These are phyloP conservation scores for Caenorhabditis imperialis DNA, from an alignment of 2,888 invertebrate genomes.

Conservation along the genomic window DNA sequence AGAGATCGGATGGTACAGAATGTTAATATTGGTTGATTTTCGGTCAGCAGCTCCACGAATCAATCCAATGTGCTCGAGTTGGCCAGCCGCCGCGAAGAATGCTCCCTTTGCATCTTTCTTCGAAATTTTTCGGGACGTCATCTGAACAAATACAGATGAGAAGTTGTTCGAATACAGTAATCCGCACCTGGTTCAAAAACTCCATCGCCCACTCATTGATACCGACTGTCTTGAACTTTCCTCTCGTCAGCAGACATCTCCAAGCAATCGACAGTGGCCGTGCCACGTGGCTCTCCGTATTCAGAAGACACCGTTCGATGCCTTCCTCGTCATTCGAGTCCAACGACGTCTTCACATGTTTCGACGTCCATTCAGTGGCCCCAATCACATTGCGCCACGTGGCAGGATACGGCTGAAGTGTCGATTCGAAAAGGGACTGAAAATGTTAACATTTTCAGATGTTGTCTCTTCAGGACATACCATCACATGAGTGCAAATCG, in stretches of 20 bases:
- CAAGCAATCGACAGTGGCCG: constrained; percentile 30
- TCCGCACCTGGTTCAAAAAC: constrained; percentile 22
- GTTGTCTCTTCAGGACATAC: background rate
- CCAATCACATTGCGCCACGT: constrained; percentile 46
- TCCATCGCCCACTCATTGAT: constrained; percentile 31
- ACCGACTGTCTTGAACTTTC: constrained; percentile 41
- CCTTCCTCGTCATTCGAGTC: constrained; percentile 37
- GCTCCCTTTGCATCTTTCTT: constrained; percentile 26
- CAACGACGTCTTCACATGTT: constrained; percentile 3
- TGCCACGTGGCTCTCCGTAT: background rate
- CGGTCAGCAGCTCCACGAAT: constrained; percentile 36
- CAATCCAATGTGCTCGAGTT: constrained; percentile 44
- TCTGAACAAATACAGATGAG: too few relatives aligned
- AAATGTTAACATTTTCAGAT: background rate
- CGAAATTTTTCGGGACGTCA: constrained; percentile 7
- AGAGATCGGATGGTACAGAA: constrained; percentile 49
- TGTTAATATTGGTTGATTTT: constrained; percentile 30
- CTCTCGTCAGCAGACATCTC: constrained; percentile 28
- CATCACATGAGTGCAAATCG: constrained; percentile 23
- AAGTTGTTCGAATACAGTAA: too few relatives aligned
- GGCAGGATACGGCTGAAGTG: constrained; percentile 33
- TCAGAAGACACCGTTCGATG: constrained; percentile 36
- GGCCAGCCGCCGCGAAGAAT: constrained; percentile 47
- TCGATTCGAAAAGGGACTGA: constrained; percentile 29
- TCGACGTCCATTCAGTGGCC: background rate